Evolutionary conservation across 2,113 vertebrate genomes (phyloP).

Genomic region (Prionailurus bengalensis): DNA sequence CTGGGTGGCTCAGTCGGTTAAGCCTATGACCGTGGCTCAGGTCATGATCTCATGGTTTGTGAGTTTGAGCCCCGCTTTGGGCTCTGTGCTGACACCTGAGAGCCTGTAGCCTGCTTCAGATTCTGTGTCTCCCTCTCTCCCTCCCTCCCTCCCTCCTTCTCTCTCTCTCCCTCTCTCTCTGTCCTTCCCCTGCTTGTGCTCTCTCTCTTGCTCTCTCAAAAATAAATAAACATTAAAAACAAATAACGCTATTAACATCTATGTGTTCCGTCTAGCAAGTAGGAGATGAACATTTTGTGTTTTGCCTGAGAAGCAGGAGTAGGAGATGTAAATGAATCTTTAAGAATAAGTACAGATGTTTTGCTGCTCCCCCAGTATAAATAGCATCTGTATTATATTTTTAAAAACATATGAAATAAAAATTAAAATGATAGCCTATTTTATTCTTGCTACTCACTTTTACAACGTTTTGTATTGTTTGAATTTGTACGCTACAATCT

Average conservation of each 20-base stretch:
- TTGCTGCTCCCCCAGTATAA: not conserved
- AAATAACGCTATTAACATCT: not conserved
- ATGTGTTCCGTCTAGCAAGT: not conserved
- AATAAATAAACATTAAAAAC: not conserved
- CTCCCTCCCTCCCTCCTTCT: too few relatives aligned
- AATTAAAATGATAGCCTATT: not conserved
- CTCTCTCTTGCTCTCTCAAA: too few relatives aligned
- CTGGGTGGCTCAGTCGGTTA: too few relatives aligned
- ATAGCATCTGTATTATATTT: not conserved
- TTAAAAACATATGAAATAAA: constrained; percentile 2
- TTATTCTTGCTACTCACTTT: not conserved
- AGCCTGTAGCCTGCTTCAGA: too few relatives aligned
- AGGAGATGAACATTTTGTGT: not conserved
- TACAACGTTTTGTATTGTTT: not conserved
- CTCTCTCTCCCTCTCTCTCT: too few relatives aligned
- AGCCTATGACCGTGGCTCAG: too few relatives aligned
- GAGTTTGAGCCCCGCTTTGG: too few relatives aligned
- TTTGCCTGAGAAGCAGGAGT: not conserved
- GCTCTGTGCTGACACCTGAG: too few relatives aligned
- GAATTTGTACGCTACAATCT: not conserved
- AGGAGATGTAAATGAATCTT: not conserved
- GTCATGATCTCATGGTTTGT: too few relatives aligned
- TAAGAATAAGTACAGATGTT: constrained; percentile 4
- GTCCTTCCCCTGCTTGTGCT: too few relatives aligned
- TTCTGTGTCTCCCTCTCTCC: too few relatives aligned